phyloP scores from a whole-genome alignment of 1,140 invertebrate species.

The Lepidotrigona ventralis region DNA sequence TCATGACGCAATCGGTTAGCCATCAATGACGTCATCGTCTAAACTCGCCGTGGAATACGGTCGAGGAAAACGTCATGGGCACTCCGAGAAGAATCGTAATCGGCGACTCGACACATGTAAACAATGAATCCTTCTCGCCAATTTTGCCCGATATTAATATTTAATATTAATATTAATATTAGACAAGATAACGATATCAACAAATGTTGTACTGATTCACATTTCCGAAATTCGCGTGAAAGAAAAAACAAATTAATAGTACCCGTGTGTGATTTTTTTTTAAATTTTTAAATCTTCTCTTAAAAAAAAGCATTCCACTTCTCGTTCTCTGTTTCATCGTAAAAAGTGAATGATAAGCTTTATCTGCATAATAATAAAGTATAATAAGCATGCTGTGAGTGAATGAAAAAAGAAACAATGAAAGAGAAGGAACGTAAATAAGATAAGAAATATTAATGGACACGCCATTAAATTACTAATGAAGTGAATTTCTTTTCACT shows the following conservation, averaged over 20 bases:
- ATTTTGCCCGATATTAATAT: no score
- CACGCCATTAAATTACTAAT: no score
- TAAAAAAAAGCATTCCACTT: neutral
- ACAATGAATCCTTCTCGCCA: neutral
- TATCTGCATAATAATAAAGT: neutral
- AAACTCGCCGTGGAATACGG: slow-evolving; percentile 58
- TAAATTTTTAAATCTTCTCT: neutral
- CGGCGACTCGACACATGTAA: neutral
- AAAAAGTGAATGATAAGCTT: neutral
- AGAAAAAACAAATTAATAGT: neutral
- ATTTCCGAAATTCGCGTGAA: neutral
- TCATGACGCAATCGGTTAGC: slow-evolving; percentile 62
- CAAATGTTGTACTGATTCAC: neutral
- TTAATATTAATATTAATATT: no score
- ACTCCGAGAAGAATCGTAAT: slow-evolving; percentile 13
- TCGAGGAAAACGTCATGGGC: slow-evolving; percentile 43
- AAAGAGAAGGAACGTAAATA: neutral
- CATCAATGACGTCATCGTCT: slow-evolving; percentile 72
- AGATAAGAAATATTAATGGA: neutral
- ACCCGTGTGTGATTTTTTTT: neutral
- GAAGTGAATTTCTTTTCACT: no score
- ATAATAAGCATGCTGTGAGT: no score
- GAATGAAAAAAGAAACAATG: neutral
- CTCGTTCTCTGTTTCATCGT: neutral
- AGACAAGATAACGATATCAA: neutral